phyloP scores from a whole-genome alignment of 2,113 vertebrate species.

The Caracal caracal region DNA sequence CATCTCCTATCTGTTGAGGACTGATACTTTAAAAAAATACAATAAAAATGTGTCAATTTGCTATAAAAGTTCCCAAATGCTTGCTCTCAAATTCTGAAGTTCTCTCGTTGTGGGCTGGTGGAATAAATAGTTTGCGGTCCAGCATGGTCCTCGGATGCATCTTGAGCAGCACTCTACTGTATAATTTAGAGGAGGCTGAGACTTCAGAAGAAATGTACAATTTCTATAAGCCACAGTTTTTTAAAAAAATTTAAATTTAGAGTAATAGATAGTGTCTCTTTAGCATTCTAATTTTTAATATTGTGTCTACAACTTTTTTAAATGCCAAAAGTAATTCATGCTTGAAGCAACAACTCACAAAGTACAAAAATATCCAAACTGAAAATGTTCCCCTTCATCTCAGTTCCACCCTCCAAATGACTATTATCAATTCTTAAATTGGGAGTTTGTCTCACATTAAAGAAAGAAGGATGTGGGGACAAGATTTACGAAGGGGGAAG shows the following conservation, averaged over 20 bases:
- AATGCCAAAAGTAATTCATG: slow-evolving; percentile 46
- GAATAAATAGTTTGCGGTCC: not conserved
- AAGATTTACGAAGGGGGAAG: not conserved
- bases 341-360: slow-evolving; percentile 28
- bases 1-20: not conserved
- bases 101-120: not conserved
- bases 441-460: not conserved
- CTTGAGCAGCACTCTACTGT: not conserved
- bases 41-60: not conserved
- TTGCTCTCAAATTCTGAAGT: not conserved
- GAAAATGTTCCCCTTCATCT: not conserved
- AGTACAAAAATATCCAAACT: slow-evolving; percentile 31
- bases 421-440: not conserved
- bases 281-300: slow-evolving; percentile 38
- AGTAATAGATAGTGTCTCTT: slow-evolving; percentile 52
- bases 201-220: slow-evolving; percentile 36
- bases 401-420: not conserved
- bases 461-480: not conserved
- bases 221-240: slow-evolving; percentile 35
- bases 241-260: not conserved
- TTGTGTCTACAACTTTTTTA: not conserved
- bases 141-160: not conserved
- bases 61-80: not conserved
- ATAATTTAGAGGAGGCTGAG: slow-evolving; percentile 46
- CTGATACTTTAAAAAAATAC: not conserved